These are phyloP conservation scores for Paraescarpia echinospica DNA, from an alignment of 1,140 invertebrate genomes.

Conservation along the genomic window DNA sequence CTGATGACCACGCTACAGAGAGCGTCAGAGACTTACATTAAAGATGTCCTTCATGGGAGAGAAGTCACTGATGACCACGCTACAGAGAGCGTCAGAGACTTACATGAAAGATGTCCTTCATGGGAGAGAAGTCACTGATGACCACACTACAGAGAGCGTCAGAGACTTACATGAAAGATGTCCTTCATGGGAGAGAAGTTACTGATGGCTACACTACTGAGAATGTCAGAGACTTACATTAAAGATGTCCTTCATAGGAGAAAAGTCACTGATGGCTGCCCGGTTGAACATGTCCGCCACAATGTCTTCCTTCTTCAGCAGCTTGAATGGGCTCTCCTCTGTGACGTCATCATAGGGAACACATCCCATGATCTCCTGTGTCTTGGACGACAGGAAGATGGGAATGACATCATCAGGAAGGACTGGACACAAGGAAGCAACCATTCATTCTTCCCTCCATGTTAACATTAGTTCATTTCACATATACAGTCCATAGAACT, in stretches of 20 bases:
- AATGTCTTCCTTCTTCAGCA: constrained; percentile 52
- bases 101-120: too few relatives aligned
- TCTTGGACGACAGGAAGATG: constrained; percentile 53
- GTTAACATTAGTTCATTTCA: not conserved
- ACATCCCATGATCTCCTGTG: constrained; percentile 54
- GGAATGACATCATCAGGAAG: constrained; percentile 49
- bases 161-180: too few relatives aligned
- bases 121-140: too few relatives aligned
- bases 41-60: too few relatives aligned
- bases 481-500: not conserved
- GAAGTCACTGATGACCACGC: too few relatives aligned
- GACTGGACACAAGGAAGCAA: constrained; percentile 31
- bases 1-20: too few relatives aligned
- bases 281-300: constrained; percentile 52
- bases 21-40: too few relatives aligned
- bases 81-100: too few relatives aligned
- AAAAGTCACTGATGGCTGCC: constrained; percentile 56
- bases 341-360: constrained; percentile 52
- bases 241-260: constrained; percentile 52
- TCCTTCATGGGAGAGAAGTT: too few relatives aligned
- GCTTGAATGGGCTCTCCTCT: constrained; percentile 50
- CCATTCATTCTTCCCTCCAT: not conserved
- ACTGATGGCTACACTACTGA: too few relatives aligned
- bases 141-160: too few relatives aligned
- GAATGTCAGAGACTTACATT: too few relatives aligned